Base-by-base conservation (phyloP, 2,113 vertebrate species). In the Rhagologus leucostigma region DNA sequence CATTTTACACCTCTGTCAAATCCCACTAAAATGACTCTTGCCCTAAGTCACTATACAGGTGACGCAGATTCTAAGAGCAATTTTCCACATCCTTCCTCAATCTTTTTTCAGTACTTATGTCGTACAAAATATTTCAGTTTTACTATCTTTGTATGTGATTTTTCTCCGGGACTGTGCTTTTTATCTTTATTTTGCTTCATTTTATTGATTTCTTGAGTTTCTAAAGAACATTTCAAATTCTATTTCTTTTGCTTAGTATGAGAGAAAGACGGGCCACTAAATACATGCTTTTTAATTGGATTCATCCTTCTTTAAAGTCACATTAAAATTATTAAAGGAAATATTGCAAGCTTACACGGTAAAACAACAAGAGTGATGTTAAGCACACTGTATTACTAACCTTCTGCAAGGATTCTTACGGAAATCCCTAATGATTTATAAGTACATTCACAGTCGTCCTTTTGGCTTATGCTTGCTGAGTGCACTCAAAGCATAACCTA, bases 321-420 rank as follows among this genome's bases (percentile, higher is more conserved):
- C 46, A 69, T 90, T 94, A 83, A 83, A 88, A 93, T 80, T 77
- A 67, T 83, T 71, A 77, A 74, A 80, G 42, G 39, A 96, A 88
- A 83, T 77, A 88, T 42, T 86, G 27, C 71, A 86, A 85, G 46
- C 71, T 90, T 86, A 80, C 23, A 33, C 37, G 27, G 4, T 65
- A 88, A 83, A 97, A 93, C 90, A 96, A 91, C 19, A 92, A 80
- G 83, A 92, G n/a, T 88, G 53, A 86, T 88, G 64, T 84, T 93
- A 88, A 96, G 55, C 46, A 53, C 29, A 73, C n/a, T 67, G 26
- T 46, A 70, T 90, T 90, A 92, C 42, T 85, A 90, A 94, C 50
- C 55, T 77, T 96, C 32, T 95, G 39, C 29, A 84, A 92, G 47
- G 71, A 88, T 92, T 95, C 42, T 64, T 63, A 10, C 74, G 60